phyloP scores from a whole-genome alignment of 2,113 vertebrate species.

The Aramus guarauna region DNA sequence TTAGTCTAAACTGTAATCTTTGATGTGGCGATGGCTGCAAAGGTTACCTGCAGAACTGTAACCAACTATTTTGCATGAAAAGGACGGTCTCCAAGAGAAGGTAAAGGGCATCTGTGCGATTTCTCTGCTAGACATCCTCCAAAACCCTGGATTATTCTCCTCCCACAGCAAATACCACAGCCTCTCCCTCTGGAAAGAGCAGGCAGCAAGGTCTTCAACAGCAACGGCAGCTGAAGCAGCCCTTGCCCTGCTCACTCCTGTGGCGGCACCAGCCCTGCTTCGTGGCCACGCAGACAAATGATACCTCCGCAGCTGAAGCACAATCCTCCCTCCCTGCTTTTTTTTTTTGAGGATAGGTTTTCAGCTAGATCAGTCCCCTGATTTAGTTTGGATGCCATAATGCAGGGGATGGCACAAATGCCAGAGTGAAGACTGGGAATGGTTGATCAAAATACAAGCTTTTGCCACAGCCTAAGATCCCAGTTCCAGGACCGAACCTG shows the following conservation, averaged over 20 bases:
- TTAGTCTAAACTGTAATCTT: background rate
- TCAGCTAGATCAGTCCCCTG: background rate
- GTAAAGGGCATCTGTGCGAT: background rate
- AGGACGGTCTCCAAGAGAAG: background rate
- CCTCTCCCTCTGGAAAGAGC: background rate
- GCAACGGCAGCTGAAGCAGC: background rate
- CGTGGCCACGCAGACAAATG: background rate
- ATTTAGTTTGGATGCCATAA: background rate
- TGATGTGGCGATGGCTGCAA: background rate
- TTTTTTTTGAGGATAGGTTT: background rate
- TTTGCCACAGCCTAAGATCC: background rate
- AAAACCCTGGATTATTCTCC: background rate
- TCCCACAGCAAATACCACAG: background rate
- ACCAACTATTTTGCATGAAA: background rate
- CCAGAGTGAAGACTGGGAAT: background rate
- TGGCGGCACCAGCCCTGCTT: background rate
- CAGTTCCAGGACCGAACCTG: background rate
- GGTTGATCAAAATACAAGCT: background rate
- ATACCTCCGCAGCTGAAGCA: background rate
- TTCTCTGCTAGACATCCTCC: background rate
- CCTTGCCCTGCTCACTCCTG: background rate
- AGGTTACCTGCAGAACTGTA: background rate
- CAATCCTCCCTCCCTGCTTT: background rate
- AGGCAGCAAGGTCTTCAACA: background rate
- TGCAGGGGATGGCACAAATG: background rate